A percentile compares a stretch with the other conserved stretches of the same genome.
Evolutionary conservation across 2,888 invertebrate species (phyloP).

Genomic region (Lymantria dispar): DNA sequence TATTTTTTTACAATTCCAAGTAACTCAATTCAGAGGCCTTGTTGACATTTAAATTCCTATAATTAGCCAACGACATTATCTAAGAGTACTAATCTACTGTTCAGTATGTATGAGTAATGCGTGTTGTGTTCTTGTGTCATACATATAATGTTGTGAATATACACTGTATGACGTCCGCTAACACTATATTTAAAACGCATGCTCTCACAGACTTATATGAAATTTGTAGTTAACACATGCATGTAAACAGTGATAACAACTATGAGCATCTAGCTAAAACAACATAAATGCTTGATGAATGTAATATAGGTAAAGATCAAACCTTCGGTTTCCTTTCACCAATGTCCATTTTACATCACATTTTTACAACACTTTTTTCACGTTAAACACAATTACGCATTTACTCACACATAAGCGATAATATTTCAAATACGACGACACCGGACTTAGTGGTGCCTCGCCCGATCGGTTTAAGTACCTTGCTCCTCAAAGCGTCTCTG

Average conservation of each 20-base stretch:
- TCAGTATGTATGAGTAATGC: constrained; percentile 80
- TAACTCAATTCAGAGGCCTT: constrained; percentile 83
- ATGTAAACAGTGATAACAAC: constrained; percentile 49
- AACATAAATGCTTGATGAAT: constrained; percentile 45
- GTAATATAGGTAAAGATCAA: constrained; percentile 39
- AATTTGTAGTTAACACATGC: constrained; percentile 53
- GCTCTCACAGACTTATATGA: constrained; percentile 40
- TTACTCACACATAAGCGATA: constrained; percentile 81
- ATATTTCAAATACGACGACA: constrained; percentile 68
- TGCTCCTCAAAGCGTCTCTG: constrained; percentile 90
- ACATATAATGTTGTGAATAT: constrained; percentile 53
- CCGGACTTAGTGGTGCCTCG: constrained; percentile 62
- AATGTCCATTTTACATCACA: constrained; percentile 42
- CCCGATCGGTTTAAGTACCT: constrained; percentile 83
- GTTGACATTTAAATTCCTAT: constrained; percentile 58
- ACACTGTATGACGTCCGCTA: constrained; percentile 47
- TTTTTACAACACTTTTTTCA: constrained; percentile 42
- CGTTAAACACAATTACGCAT: constrained; percentile 76
- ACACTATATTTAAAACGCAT: constrained; percentile 51
- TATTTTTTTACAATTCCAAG: constrained; percentile 65
- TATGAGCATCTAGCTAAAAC: constrained; percentile 42
- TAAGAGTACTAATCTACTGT: constrained; percentile 60
- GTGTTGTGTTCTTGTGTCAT: constrained; percentile 78
- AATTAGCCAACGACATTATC: constrained; percentile 46
- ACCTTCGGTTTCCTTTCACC: constrained; percentile 45